Conservation (phyloP, 2,113 vertebrate species). For the Anser cygnoides region DNA sequence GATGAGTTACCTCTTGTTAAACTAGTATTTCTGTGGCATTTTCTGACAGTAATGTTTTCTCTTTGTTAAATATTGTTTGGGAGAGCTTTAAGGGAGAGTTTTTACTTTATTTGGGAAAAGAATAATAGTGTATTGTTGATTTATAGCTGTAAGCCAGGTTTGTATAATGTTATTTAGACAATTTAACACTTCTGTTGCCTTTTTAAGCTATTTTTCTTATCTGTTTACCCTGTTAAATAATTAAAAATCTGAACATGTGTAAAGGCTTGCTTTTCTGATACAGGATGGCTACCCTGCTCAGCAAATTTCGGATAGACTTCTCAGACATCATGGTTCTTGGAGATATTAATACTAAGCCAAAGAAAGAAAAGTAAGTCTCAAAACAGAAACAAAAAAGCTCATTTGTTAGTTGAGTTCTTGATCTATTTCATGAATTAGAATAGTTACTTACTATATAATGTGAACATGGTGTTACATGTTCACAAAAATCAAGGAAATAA, state of each 20-base stretch:
- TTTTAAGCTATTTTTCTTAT: neutral
- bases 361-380: slow-evolving; percentile 93
- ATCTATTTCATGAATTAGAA: neutral
- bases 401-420: neutral
- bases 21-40: neutral
- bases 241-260: neutral
- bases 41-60: neutral
- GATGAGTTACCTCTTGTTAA: neutral
- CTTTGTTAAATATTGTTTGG: neutral
- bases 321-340: slow-evolving; percentile 96
- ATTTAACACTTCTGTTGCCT: neutral
- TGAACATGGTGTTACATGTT: neutral
- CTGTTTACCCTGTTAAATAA: neutral
- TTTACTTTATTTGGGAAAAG: neutral
- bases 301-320: slow-evolving; percentile 99
- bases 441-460: neutral
- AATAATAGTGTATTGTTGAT: neutral
- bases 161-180: neutral
- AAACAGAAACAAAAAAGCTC: neutral
- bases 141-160: neutral
- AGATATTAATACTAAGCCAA: slow-evolving; percentile 97
- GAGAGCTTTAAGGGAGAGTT: neutral
- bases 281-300: slow-evolving; percentile 97
- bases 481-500: neutral
- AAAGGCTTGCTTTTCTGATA: neutral